phyloP scores from a whole-genome alignment of 2,113 vertebrate genomes.

The Corvus cornix region DNA sequence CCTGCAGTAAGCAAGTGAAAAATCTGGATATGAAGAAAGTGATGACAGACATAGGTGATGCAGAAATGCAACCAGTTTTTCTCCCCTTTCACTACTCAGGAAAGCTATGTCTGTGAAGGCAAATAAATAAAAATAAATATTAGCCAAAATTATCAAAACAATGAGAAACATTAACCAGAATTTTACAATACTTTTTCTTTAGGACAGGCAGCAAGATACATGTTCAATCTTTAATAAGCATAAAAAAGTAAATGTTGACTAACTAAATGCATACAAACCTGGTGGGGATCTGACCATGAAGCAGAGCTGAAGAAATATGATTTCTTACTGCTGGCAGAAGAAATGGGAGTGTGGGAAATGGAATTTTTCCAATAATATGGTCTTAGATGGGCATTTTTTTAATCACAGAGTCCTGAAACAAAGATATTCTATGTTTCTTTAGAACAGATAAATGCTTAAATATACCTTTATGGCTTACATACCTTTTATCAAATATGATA shows the following conservation, averaged over 20 bases:
- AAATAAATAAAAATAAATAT: not conserved
- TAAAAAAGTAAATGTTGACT: not conserved
- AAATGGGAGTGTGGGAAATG: not conserved
- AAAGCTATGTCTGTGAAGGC: not conserved
- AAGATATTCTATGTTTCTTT: not conserved
- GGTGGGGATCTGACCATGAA: not conserved
- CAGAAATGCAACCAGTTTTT: not conserved
- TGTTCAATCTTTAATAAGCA: not conserved
- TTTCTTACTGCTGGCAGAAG: not conserved
- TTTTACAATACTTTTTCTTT: not conserved
- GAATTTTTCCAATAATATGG: not conserved
- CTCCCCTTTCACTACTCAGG: not conserved
- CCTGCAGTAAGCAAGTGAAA: not conserved
- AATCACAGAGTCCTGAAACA: not conserved
- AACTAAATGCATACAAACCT: not conserved
- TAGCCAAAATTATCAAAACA: not conserved
- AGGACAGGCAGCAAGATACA: not conserved
- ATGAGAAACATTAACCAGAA: not conserved
- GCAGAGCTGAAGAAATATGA: not conserved
- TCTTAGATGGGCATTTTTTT: not conserved
- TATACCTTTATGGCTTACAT: not conserved
- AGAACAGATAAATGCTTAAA: not conserved
- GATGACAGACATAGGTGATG: not conserved
- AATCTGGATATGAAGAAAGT: not conserved
- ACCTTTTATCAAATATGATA: not conserved